Percentiles rank a stretch among this genome's conserved stretches.
These are phyloP conservation scores for Musca domestica DNA, from an alignment of 1,140 invertebrate genomes.

Conservation along the genomic window DNA sequence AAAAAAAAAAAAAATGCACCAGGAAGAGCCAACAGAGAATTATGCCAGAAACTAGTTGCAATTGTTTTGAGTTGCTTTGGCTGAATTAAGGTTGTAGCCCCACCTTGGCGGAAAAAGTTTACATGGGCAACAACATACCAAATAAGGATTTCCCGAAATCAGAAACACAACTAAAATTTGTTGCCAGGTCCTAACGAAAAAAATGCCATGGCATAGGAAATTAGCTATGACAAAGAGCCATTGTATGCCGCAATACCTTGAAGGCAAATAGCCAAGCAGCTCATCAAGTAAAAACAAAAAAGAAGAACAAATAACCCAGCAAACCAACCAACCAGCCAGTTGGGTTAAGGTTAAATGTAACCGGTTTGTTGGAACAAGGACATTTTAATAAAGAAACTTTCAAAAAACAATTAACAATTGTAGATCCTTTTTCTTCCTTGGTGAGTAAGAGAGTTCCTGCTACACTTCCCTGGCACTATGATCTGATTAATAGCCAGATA, in stretches of 20 bases:
- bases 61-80: too few species aligned
- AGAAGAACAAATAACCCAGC: too few species aligned
- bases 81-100: too few species aligned
- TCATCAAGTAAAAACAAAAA: too few species aligned
- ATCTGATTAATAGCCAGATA: too few species aligned
- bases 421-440: too few species aligned
- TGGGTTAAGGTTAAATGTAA: neutral
- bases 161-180: neutral
- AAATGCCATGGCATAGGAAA: constrained; percentile 4
- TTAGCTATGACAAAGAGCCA: constrained; percentile 3
- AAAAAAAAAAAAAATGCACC: neutral
- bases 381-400: too few species aligned
- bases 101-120: too few species aligned
- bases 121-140: too few species aligned
- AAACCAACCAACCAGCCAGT: neutral
- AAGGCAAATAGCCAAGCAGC: constrained; percentile 4
- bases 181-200: neutral
- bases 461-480: too few species aligned
- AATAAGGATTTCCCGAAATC: too few species aligned
- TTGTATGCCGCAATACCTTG: neutral
- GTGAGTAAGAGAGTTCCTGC: too few species aligned
- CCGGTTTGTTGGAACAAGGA: neutral
- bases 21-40: neutral
- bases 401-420: neutral
- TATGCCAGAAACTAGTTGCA: neutral